Evolutionary conservation across 1,140 invertebrate genomes (phyloP).

Genomic region (Melitaea cinxia): DNA sequence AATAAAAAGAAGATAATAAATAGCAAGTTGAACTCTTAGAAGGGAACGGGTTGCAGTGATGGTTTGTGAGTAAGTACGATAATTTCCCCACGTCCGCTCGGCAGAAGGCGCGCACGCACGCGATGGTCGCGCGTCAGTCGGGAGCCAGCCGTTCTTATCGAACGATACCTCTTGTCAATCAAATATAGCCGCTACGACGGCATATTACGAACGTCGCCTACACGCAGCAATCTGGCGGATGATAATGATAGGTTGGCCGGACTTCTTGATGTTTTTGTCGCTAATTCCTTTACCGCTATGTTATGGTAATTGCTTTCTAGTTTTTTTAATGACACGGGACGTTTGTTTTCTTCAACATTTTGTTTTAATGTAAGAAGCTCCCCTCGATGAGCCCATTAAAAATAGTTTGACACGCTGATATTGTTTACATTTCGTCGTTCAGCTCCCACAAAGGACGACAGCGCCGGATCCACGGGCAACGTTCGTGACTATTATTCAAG

Average conservation of each 20-base stretch:
- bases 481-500: slow-evolving; percentile 72
- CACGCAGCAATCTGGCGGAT: slow-evolving; percentile 20
- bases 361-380: not conserved
- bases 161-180: slow-evolving; percentile 29
- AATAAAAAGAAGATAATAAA: not conserved
- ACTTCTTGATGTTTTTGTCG: slow-evolving; percentile 58
- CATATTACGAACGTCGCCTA: slow-evolving; percentile 21
- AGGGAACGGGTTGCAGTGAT: slow-evolving; percentile 20
- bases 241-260: slow-evolving; percentile 57
- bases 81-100: slow-evolving; percentile 71
- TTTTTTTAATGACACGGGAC: slow-evolving; percentile 30
- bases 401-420: not conserved
- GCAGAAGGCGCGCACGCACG: slow-evolving; percentile 71
- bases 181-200: slow-evolving; percentile 35
- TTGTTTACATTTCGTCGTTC: slow-evolving; percentile 10
- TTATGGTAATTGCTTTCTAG: slow-evolving; percentile 73
- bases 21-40: slow-evolving; percentile 10
- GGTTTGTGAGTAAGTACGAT: slow-evolving; percentile 42
- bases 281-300: slow-evolving; percentile 72
- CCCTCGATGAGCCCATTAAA: not conserved
- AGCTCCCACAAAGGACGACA: slow-evolving; percentile 56
- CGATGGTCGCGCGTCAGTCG: slow-evolving; percentile 58
- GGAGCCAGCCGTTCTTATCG: slow-evolving; percentile 46
- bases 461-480: slow-evolving; percentile 61
- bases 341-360: slow-evolving; percentile 1